Base-by-base conservation (phyloP, 2,888 invertebrate species). In the Hemistola chrysoprasaria region DNA sequence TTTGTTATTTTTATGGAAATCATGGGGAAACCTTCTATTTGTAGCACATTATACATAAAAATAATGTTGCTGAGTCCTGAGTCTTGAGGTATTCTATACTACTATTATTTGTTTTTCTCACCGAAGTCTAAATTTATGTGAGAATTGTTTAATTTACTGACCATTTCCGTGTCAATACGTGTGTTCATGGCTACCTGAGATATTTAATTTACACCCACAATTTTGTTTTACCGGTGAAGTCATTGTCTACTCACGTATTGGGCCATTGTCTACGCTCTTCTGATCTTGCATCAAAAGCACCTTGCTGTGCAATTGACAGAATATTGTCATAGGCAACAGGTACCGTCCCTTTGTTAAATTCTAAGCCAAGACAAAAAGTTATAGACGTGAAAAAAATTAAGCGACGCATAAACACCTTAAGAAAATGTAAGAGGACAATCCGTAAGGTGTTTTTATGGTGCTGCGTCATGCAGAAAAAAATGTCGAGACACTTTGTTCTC, bases 321-420 rank as follows among this genome's bases (percentile, higher is more conserved):
- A 71, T 75, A 80, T 85, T 87, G 83, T 86, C 74, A 82, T 75
- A 77, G 62, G 65, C 40, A 48, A 77, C 85, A 84, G 86, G 87
- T 86, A 83, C 59, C 43, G 62, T 70, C 62, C 43, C 66, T 77
- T 79, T 55, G 48, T 45, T 39, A 51, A 40, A 68, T 69, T 53
- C 50, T 39, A 51, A 45, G 30, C 26, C 35, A 27, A 46, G 47
- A 49, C 41, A 39, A 57, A 62, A 49, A 40, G 40, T 27, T 36
- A 8, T 44, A 54, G 56, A 56, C 55, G 36, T 41, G 48, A 54
- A 71, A 72, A 42, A 73, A 67, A 60, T 50, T 53, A 53, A 59
- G 47, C 61, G 59, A 61, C 53, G 54, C 56, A 63, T 63, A 70
- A 71, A 78, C 71, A 78, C 70, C 65, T 69, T 62, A 57, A 62